Evolutionary conservation across 2,797 vertebrate species (phyloP).

Genomic region (Rhinichthys osculus): DNA sequence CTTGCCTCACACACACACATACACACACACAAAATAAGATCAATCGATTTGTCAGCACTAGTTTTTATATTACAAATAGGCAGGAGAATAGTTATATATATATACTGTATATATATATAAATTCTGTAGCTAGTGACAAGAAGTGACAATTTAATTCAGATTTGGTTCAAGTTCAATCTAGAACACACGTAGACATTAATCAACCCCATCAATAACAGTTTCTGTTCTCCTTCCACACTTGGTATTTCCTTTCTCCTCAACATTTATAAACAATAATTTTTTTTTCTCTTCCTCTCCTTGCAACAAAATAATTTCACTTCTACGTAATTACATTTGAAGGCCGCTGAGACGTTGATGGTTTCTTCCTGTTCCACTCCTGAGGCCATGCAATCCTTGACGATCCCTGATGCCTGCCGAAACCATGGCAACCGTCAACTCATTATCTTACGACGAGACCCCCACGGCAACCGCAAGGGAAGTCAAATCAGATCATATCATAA

Average conservation of each 20-base stretch:
- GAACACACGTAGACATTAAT: not conserved
- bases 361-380: constrained; percentile 20
- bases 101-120: no score
- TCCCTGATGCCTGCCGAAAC: constrained; percentile 41
- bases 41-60: no score
- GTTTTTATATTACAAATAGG: no score
- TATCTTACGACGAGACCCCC: constrained; percentile 49
- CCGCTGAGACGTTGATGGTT: constrained; percentile 18
- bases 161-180: constrained; percentile 16
- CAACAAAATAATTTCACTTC: constrained; percentile 41
- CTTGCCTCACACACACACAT: no score
- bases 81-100: no score
- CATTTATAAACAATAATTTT: constrained; percentile 21
- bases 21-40: no score
- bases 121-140: no score
- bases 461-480: constrained; percentile 35
- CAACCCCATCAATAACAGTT: not conserved
- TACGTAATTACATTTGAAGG: constrained; percentile 43
- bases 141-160: constrained; percentile 13
- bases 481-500: constrained; percentile 56
- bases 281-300: not conserved
- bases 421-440: constrained; percentile 59
- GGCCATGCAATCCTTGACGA: constrained; percentile 18
- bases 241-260: constrained; percentile 21
- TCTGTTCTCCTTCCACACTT: constrained; percentile 7